phyloP scores from a whole-genome alignment of 2,888 invertebrate genomes.

The Parnassius apollo region DNA sequence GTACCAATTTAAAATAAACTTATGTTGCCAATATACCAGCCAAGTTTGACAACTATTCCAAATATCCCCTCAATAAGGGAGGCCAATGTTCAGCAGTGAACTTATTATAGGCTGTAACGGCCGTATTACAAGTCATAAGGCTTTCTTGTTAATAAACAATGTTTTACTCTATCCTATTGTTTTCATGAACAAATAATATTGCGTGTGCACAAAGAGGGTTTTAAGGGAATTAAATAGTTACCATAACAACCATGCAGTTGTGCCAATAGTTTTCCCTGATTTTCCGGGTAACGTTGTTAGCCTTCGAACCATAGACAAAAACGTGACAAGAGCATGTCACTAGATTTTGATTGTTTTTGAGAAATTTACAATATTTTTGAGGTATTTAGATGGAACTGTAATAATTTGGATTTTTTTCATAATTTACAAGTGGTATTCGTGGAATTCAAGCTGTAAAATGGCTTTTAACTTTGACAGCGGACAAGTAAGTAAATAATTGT shows the following conservation, averaged over 20 bases:
- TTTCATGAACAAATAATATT: background rate
- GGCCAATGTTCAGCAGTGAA: too few relatives aligned
- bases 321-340: constrained; percentile 28
- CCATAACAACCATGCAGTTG: constrained; percentile 63
- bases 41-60: too few relatives aligned
- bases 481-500: constrained; percentile 52
- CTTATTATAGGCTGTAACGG: too few relatives aligned
- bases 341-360: constrained; percentile 39
- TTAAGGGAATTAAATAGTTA: constrained; percentile 37
- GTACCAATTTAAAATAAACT: too few relatives aligned
- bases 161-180: too few relatives aligned
- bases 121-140: too few relatives aligned
- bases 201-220: constrained; percentile 19
- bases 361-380: constrained; percentile 40
- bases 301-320: constrained; percentile 39
- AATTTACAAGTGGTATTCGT: constrained; percentile 37
- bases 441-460: constrained; percentile 45
- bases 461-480: constrained; percentile 72
- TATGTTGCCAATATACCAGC: too few relatives aligned
- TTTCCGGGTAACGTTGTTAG: constrained; percentile 43
- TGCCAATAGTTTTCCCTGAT: constrained; percentile 64
- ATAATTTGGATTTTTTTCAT: constrained; percentile 40
- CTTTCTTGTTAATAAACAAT: too few relatives aligned
- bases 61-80: too few relatives aligned
- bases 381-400: constrained; percentile 42